A percentile compares a stretch with the other conserved stretches of the same genome.
These are phyloP conservation scores for Chiloscyllium punctatum DNA, from an alignment of 2,797 vertebrate genomes.

Conservation along the genomic window DNA sequence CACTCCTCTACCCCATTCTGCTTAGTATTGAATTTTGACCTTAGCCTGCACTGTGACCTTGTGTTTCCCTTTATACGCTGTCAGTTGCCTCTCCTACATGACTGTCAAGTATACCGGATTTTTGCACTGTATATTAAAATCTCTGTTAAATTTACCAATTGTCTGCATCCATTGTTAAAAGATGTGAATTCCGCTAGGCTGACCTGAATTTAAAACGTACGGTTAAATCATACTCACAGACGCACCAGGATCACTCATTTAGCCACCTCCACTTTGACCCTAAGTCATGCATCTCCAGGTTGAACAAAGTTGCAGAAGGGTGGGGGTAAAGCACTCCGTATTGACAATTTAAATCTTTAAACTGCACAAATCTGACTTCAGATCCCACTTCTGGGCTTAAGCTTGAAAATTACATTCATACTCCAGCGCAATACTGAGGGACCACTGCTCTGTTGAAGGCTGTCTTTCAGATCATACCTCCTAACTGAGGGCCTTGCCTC, in stretches of 20 bases:
- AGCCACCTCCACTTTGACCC: background rate
- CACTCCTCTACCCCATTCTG: background rate
- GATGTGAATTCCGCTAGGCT: background rate
- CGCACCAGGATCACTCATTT: too few relatives aligned
- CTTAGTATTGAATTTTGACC: background rate
- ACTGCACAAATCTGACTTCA: too few relatives aligned
- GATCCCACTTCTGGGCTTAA: too few relatives aligned
- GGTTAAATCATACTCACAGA: background rate
- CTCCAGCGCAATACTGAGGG: background rate
- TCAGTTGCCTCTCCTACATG: background rate
- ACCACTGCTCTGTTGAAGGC: rapidly evolving
- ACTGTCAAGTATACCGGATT: background rate
- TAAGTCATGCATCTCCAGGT: background rate
- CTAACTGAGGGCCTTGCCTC: too few relatives aligned
- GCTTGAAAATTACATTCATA: background rate
- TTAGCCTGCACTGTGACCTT: too few relatives aligned
- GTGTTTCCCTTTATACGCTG: background rate
- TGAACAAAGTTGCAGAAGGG: background rate
- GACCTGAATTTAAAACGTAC: background rate
- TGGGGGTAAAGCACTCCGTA: too few relatives aligned
- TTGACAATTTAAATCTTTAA: too few relatives aligned
- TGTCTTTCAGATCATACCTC: too few relatives aligned
- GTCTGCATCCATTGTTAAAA: background rate
- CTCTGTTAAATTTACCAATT: background rate
- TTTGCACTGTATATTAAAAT: background rate